Evolutionary conservation across 2,113 vertebrate genomes (phyloP).

Genomic region (Zosterops pallidus): DNA sequence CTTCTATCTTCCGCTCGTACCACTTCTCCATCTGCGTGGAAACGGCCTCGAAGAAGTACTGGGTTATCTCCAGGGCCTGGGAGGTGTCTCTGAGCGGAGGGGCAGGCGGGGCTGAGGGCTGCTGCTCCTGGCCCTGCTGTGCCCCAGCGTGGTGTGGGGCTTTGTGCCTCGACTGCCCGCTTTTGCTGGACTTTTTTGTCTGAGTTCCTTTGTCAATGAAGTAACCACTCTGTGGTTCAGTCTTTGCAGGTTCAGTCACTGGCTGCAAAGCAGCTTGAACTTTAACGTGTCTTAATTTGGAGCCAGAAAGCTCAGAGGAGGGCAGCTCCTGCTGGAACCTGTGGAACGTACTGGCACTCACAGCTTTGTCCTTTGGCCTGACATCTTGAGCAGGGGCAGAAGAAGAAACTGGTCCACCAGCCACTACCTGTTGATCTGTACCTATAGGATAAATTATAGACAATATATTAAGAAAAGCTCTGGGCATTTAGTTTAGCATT

Average conservation of each 20-base stretch:
- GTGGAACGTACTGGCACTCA: slow-evolving; percentile 48
- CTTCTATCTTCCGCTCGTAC: slow-evolving; percentile 95
- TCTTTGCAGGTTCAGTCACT: slow-evolving; percentile 64
- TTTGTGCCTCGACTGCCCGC: slow-evolving; percentile 72
- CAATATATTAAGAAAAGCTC: neutral
- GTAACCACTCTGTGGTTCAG: slow-evolving; percentile 56
- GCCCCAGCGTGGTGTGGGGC: neutral
- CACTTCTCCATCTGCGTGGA: slow-evolving; percentile 96
- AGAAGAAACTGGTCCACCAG: slow-evolving; percentile 42
- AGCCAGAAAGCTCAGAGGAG: slow-evolving; percentile 28
- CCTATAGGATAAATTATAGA: slow-evolving; percentile 42
- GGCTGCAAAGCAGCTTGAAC: slow-evolving; percentile 55
- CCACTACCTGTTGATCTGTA: slow-evolving; percentile 69
- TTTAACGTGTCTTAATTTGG: slow-evolving; percentile 44
- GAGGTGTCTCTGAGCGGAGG: slow-evolving; percentile 75
- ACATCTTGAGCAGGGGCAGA: slow-evolving; percentile 79
- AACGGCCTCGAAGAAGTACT: slow-evolving; percentile 94
- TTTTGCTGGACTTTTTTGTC: slow-evolving; percentile 78
- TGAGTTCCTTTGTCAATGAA: slow-evolving; percentile 77
- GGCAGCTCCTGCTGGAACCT: slow-evolving; percentile 70
- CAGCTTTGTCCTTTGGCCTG: slow-evolving; percentile 85
- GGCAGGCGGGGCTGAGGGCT: neutral
- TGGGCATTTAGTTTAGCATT: neutral
- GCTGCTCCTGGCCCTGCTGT: slow-evolving; percentile 24
- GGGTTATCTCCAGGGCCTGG: slow-evolving; percentile 91